These are phyloP conservation scores for Ceyx melanurus DNA, from an alignment of 2,113 vertebrate species.

Conservation along the genomic window DNA sequence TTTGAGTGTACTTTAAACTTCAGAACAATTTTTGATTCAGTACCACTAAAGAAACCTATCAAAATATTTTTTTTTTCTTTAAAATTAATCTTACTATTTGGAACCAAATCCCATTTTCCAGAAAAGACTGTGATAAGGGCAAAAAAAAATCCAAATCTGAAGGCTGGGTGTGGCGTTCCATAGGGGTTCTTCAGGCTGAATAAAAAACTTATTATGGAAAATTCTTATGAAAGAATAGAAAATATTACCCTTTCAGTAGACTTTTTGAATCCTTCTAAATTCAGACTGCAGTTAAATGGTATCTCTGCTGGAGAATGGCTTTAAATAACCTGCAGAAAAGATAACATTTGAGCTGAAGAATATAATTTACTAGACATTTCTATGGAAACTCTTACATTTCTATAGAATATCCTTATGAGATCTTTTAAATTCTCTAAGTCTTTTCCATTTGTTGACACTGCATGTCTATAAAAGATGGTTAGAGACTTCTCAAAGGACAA, in stretches of 20 bases:
- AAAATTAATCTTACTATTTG: not conserved
- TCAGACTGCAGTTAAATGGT: constrained; percentile 15
- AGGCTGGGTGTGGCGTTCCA: not conserved
- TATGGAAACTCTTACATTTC: constrained; percentile 28
- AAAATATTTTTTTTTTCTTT: not conserved
- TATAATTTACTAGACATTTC: constrained; percentile 14
- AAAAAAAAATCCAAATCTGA: not conserved
- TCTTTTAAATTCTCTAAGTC: not conserved
- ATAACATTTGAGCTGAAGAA: constrained; percentile 19
- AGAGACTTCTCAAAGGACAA: constrained; percentile 4
- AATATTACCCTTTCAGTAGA: constrained; percentile 3
- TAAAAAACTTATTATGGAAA: constrained; percentile 4
- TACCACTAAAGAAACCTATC: too few species aligned
- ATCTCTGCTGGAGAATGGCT: constrained; percentile 22
- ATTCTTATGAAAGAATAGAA: constrained; percentile 27
- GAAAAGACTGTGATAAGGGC: not conserved
- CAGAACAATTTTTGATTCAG: not conserved
- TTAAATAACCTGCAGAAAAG: constrained; percentile 42
- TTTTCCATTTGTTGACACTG: constrained; percentile 32
- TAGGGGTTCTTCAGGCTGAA: not conserved
- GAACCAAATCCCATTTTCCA: not conserved
- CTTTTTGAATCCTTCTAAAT: constrained; percentile 23
- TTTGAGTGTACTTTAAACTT: not conserved
- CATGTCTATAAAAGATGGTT: not conserved
- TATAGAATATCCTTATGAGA: not conserved